Conservation (phyloP, 2,113 vertebrate species). For the Odocoileus virginianus region DNA sequence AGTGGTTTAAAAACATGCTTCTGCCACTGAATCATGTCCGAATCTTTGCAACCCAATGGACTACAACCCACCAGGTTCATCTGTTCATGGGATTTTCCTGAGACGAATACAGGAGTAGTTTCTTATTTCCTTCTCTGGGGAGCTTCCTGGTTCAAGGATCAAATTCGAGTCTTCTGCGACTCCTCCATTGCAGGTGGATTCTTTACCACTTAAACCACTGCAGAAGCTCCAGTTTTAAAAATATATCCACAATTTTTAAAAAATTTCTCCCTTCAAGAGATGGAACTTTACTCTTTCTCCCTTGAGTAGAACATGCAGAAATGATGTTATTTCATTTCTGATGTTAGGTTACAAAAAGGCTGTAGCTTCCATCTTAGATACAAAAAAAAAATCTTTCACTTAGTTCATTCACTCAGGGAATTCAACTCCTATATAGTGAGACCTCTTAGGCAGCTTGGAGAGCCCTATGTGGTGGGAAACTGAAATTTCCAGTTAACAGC, state of each 20-base stretch:
- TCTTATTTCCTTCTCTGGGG: background rate
- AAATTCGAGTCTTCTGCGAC: fast-evolving
- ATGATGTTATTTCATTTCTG: background rate
- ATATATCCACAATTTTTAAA: background rate
- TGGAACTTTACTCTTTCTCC: background rate
- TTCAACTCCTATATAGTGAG: background rate
- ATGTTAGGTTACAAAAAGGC: background rate
- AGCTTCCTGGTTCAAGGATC: background rate
- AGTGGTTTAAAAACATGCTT: background rate
- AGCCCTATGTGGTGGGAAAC: background rate
- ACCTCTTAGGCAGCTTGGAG: background rate
- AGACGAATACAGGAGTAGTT: background rate
- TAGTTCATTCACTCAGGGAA: background rate
- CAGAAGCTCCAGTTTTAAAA: background rate
- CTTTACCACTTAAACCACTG: background rate
- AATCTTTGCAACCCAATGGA: background rate
- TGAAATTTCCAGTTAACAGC: background rate
- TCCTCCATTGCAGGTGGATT: background rate
- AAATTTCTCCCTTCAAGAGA: background rate
- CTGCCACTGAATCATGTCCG: background rate
- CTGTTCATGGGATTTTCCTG: background rate
- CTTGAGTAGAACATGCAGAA: background rate
- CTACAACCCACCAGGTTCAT: background rate
- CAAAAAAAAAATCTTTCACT: background rate
- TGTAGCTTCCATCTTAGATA: background rate